Conservation (phyloP, 2,113 vertebrate species). For the Aegotheles bennettii region DNA sequence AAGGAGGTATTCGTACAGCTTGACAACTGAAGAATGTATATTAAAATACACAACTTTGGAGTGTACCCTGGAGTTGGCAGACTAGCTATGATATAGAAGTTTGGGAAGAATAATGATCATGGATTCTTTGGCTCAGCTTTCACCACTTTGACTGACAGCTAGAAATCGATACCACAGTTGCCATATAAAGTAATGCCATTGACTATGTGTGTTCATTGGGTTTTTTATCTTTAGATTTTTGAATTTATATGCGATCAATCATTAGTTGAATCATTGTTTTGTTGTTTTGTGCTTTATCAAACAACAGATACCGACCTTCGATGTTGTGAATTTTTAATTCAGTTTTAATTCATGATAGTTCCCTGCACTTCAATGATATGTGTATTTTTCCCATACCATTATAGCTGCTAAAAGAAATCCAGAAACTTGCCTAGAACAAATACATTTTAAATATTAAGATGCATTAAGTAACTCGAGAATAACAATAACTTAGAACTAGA, state of each 20-base stretch:
- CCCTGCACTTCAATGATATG: neutral
- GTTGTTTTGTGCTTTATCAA: neutral
- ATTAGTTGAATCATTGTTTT: neutral
- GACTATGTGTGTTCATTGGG: neutral
- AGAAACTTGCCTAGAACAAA: neutral
- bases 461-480: neutral
- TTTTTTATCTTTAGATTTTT: neutral
- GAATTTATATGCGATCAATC: neutral
- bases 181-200: neutral
- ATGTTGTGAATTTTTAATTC: neutral
- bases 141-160: neutral
- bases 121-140: neutral
- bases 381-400: neutral
- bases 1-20: neutral
- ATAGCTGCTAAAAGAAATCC: neutral
- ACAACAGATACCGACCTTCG: neutral
- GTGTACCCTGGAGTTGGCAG: neutral
- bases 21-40: neutral
- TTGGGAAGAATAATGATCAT: neutral
- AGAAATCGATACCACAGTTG: neutral
- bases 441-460: neutral
- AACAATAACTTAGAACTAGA: neutral
- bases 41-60: neutral
- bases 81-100: neutral
- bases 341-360: neutral